Percentiles rank a stretch among this genome's conserved stretches.
Evolutionary conservation across 2,113 vertebrate genomes (phyloP).

Genomic region (Redunca redunca): DNA sequence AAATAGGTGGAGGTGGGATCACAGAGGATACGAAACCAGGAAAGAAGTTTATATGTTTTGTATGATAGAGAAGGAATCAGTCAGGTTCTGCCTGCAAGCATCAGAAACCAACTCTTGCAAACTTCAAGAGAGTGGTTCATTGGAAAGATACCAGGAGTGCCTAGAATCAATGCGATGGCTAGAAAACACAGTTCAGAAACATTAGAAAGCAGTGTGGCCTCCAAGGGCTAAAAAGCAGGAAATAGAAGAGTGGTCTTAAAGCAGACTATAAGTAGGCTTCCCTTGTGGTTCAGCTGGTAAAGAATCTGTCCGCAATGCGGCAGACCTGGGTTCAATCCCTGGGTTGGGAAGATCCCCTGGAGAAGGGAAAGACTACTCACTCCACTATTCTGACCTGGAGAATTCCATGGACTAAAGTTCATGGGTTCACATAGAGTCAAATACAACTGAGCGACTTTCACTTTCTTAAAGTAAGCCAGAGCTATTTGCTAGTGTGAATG

Average conservation of each 20-base stretch:
- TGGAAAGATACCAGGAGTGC: neutral
- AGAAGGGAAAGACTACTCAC: fast-evolving
- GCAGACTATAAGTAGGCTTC: neutral
- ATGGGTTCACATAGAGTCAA: neutral
- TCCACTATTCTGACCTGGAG: neutral
- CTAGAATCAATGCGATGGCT: neutral
- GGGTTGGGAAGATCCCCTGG: neutral
- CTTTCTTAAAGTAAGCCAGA: neutral
- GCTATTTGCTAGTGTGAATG: neutral
- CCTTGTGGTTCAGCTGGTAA: neutral
- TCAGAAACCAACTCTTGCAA: neutral
- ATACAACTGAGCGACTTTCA: neutral
- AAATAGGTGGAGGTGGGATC: neutral
- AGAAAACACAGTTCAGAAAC: neutral
- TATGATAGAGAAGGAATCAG: neutral
- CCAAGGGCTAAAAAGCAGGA: neutral
- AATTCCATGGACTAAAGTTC: neutral
- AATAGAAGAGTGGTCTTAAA: neutral
- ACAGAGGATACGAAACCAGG: neutral
- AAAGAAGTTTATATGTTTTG: neutral
- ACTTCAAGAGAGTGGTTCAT: neutral
- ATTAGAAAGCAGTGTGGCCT: neutral
- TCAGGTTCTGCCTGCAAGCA: neutral
- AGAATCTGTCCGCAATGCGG: neutral
- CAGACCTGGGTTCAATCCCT: neutral